phyloP scores from a whole-genome alignment of 2,888 invertebrate species.

The Acanthacorydalis orientalis region DNA sequence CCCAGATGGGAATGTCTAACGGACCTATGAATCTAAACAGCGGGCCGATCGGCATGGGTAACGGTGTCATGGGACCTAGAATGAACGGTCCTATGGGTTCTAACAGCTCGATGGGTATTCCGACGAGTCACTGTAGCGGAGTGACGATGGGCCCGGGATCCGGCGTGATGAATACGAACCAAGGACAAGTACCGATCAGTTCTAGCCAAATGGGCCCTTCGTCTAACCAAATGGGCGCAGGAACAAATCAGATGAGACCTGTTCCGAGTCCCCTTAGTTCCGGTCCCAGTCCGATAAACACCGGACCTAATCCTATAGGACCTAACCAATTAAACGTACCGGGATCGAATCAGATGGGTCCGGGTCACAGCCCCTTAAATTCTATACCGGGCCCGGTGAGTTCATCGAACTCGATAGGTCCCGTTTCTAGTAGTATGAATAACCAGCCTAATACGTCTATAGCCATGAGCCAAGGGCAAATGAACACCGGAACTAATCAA shows the following conservation, averaged over 20 bases:
- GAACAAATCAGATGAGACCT: not conserved
- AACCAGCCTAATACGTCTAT: not conserved
- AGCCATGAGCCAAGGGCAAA: not conserved
- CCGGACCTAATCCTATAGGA: slow-evolving; percentile 2
- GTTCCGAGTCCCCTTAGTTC: not conserved
- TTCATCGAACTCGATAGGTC: slow-evolving; percentile 1
- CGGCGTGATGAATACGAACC: not conserved
- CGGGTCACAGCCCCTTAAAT: slow-evolving; percentile 2
- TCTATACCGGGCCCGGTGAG: not conserved
- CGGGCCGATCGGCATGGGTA: slow-evolving; percentile 17
- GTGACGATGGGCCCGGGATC: not conserved
- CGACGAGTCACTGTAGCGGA: slow-evolving; percentile 5
- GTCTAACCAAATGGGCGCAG: not conserved
- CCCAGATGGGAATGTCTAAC: slow-evolving; percentile 12
- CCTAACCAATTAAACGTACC: slow-evolving; percentile 3
- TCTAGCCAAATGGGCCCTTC: not conserved
- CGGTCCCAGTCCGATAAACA: slow-evolving; percentile 2
- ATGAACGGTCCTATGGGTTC: slow-evolving; percentile 16
- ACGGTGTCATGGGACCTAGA: slow-evolving; percentile 14
- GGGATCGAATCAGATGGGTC: slow-evolving; percentile 2
- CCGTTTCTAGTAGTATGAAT: not conserved
- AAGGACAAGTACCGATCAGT: not conserved
- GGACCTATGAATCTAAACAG: slow-evolving; percentile 15
- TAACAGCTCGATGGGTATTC: slow-evolving; percentile 18
- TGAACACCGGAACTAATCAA: not conserved